These are phyloP conservation scores for Alosa sapidissima DNA, from an alignment of 2,797 vertebrate genomes.

Conservation along the genomic window DNA sequence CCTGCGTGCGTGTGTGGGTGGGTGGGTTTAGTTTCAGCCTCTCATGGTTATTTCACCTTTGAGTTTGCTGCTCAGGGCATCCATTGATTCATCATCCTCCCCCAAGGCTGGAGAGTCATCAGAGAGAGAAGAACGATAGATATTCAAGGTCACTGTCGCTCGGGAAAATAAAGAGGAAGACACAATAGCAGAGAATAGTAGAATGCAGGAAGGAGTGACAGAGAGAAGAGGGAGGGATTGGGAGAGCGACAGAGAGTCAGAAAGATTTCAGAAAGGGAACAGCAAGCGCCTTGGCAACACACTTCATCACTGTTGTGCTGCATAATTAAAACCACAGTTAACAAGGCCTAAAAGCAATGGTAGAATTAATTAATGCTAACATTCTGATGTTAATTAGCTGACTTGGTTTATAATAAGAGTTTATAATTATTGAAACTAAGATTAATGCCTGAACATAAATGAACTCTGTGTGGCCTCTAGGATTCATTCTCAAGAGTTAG, in stretches of 20 bases:
- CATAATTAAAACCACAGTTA: neutral
- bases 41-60: conserved; percentile 48
- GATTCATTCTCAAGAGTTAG: neutral
- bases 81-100: conserved; percentile 53
- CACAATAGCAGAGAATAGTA: neutral
- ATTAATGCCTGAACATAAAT: neutral
- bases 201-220: neutral
- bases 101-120: neutral
- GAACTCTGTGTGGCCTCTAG: neutral
- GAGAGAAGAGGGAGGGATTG: neutral
- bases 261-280: neutral
- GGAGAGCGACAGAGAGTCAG: neutral
- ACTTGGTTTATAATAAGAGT: neutral
- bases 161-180: neutral
- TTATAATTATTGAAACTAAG: neutral
- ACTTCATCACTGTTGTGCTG: neutral
- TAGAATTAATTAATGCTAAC: neutral
- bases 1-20: conserved; percentile 8
- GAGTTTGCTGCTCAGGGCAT: conserved; percentile 40
- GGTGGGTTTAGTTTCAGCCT: neutral
- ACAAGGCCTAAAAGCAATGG: neutral
- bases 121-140: neutral
- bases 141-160: neutral
- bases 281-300: neutral
- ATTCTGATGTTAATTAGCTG: neutral